These are phyloP conservation scores for Calliphora vomitoria DNA, from an alignment of 2,888 invertebrate species.

Conservation along the genomic window DNA sequence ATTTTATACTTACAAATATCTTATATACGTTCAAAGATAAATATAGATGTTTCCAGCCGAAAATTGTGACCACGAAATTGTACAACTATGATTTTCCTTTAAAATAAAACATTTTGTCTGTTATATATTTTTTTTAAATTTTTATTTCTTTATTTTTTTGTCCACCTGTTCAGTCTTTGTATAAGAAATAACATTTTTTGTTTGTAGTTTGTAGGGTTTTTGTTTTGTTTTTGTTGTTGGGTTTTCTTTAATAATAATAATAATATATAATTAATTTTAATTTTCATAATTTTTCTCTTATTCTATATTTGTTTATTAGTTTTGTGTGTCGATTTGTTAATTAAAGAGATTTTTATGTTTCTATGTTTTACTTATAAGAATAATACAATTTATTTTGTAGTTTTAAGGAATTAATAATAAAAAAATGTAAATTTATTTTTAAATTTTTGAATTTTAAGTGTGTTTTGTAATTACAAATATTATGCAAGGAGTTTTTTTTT, in stretches of 20 bases:
- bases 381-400: too few species aligned
- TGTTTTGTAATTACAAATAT: too few species aligned
- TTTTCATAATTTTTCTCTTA: neutral
- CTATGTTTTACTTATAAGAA: too few species aligned
- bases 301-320: neutral
- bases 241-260: neutral
- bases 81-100: neutral
- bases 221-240: constrained; percentile 9
- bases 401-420: too few species aligned
- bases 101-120: constrained; percentile 67
- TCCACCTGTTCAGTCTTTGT: constrained; percentile 84
- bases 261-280: neutral
- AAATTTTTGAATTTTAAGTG: too few species aligned
- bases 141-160: constrained; percentile 78
- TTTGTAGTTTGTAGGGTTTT: constrained; percentile 54
- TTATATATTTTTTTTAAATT: constrained; percentile 66
- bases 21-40: too few species aligned
- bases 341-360: neutral
- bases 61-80: too few species aligned
- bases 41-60: too few species aligned
- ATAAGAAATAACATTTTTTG: constrained; percentile 83
- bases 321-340: neutral
- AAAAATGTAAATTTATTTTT: too few species aligned
- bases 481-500: too few species aligned
- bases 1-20: too few species aligned